A percentile compares a stretch with the other conserved stretches of the same genome.
Conservation (phyloP, 2,888 invertebrate species). For the Rutpela maculata region DNA sequence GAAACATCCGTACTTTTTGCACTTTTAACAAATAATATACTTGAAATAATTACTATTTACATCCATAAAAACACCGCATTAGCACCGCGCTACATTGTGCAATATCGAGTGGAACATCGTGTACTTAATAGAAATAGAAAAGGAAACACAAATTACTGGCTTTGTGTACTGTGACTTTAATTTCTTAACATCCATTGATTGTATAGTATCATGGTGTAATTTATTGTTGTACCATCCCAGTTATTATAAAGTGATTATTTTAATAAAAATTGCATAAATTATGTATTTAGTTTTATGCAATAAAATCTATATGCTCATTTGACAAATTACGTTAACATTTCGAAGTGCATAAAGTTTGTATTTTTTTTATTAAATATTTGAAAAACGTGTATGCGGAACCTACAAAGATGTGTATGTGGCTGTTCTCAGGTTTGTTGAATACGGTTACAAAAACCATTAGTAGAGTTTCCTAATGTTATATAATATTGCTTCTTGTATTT, state of each 20-base stretch:
- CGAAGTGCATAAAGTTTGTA: too few species aligned
- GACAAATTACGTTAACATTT: background rate
- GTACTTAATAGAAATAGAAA: constrained; percentile 29
- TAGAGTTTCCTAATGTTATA: too few species aligned
- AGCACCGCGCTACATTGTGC: constrained; percentile 35
- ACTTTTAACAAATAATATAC: constrained; percentile 44
- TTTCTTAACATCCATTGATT: constrained; percentile 39
- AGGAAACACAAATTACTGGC: constrained; percentile 35
- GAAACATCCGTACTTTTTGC: constrained; percentile 58
- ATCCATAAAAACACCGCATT: constrained; percentile 31
- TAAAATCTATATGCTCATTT: background rate
- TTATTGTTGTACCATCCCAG: constrained; percentile 10
- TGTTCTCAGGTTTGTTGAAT: too few species aligned
- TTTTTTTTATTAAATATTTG: too few species aligned
- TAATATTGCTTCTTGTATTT: too few species aligned
- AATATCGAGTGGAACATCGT: constrained; percentile 34
- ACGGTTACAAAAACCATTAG: too few species aligned
- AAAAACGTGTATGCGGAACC: too few species aligned
- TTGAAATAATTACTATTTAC: constrained; percentile 39
- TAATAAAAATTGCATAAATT: constrained; percentile 23
- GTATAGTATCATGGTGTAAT: constrained; percentile 25
- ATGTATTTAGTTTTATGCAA: background rate
- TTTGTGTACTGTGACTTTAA: constrained; percentile 25
- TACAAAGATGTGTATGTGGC: too few species aligned
- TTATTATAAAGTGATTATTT: constrained; percentile 9